These are phyloP conservation scores for Saccopteryx leptura DNA, from an alignment of 2,113 vertebrate genomes.

Conservation along the genomic window DNA sequence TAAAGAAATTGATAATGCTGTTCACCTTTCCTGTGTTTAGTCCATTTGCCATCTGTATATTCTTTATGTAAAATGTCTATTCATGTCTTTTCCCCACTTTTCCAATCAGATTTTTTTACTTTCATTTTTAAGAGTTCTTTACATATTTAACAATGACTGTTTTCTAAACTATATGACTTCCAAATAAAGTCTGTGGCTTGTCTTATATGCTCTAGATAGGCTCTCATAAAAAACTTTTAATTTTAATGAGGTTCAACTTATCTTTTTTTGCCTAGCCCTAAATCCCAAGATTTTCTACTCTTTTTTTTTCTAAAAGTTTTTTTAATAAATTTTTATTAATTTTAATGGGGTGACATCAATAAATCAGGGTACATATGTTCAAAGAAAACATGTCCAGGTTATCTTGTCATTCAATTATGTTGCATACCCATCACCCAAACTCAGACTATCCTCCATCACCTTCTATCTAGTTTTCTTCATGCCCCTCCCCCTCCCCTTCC, in stretches of 20 bases:
- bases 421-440: too few species aligned
- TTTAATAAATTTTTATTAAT: too few species aligned
- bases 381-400: too few species aligned
- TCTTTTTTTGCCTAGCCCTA: neutral
- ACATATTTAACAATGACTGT: neutral
- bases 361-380: too few species aligned
- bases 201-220: neutral
- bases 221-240: neutral
- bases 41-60: neutral
- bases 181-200: neutral
- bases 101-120: neutral
- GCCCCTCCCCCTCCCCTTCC: too few species aligned
- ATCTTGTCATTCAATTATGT: too few species aligned
- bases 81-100: neutral
- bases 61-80: neutral
- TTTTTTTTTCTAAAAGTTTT: neutral
- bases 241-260: slow-evolving; percentile 6
- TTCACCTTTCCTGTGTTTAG: neutral
- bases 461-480: too few species aligned
- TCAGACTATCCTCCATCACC: too few species aligned
- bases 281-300: slow-evolving; percentile 12
- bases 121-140: slow-evolving; percentile 31
- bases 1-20: neutral
- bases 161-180: neutral
- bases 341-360: too few species aligned